Conservation (phyloP, 2,888 invertebrate genomes). For the Sepiola atlantica region DNA sequence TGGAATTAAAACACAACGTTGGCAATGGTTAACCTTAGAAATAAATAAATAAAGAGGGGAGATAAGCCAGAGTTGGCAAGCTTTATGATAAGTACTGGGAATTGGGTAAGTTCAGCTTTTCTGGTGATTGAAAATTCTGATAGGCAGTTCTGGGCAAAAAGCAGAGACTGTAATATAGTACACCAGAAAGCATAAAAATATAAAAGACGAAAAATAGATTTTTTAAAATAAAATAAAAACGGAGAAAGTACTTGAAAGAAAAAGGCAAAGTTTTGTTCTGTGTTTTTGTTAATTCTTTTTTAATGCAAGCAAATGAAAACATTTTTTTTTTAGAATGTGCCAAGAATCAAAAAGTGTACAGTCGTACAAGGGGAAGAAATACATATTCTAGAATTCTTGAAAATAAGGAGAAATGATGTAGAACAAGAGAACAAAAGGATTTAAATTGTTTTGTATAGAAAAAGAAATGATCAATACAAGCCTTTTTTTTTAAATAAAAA, state of each 20-base stretch:
- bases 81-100: neutral
- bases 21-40: constrained; percentile 4
- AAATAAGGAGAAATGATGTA: neutral
- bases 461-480: neutral
- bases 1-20: neutral
- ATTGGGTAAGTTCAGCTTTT: neutral
- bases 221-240: neutral
- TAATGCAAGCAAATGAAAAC: neutral
- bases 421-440: neutral
- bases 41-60: constrained; percentile 1
- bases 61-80: constrained; percentile 8
- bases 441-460: neutral
- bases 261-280: neutral
- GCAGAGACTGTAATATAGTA: neutral
- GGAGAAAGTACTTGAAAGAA: neutral
- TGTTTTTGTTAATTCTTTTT: neutral
- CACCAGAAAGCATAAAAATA: neutral
- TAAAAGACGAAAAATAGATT: neutral
- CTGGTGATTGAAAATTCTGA: neutral
- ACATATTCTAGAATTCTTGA: neutral
- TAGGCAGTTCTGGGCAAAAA: neutral
- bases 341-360: neutral
- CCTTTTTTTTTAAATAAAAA: no score
- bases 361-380: neutral
- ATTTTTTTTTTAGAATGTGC: neutral